Conservation (phyloP, 2,113 vertebrate genomes). For the Anoplopoma fimbria region DNA sequence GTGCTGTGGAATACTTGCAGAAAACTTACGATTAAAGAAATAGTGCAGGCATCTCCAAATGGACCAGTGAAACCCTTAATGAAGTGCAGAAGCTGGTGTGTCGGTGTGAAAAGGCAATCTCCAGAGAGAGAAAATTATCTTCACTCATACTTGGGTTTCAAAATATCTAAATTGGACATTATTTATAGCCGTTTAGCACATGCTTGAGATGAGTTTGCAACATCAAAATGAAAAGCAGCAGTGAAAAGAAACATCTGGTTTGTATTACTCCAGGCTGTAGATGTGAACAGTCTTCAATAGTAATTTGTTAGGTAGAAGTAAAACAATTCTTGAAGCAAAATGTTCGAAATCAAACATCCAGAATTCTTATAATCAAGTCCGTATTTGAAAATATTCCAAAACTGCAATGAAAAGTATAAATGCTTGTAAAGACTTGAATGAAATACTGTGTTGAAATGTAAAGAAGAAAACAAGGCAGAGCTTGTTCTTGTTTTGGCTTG, state of each 20-base stretch:
- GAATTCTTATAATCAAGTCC: background rate
- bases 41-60: background rate
- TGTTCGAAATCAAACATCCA: background rate
- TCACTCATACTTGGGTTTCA: background rate
- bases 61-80: background rate
- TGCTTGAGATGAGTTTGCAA: conserved; percentile 30
- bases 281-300: background rate
- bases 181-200: conserved; percentile 38
- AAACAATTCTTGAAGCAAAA: conserved; percentile 9
- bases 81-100: background rate
- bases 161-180: background rate
- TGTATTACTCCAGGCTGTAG: conserved; percentile 2
- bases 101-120: conserved; percentile 19
- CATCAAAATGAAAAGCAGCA: conserved; percentile 34
- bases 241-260: conserved; percentile 36
- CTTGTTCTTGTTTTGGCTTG: conserved; percentile 57
- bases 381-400: background rate
- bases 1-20: background rate
- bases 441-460: conserved; percentile 7
- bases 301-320: background rate
- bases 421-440: background rate
- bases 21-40: background rate
- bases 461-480: conserved; percentile 47
- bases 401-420: background rate
- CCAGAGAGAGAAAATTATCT: conserved; percentile 15